phyloP scores from a whole-genome alignment of 2,888 invertebrate genomes.

The Pemphredon lugubris region DNA sequence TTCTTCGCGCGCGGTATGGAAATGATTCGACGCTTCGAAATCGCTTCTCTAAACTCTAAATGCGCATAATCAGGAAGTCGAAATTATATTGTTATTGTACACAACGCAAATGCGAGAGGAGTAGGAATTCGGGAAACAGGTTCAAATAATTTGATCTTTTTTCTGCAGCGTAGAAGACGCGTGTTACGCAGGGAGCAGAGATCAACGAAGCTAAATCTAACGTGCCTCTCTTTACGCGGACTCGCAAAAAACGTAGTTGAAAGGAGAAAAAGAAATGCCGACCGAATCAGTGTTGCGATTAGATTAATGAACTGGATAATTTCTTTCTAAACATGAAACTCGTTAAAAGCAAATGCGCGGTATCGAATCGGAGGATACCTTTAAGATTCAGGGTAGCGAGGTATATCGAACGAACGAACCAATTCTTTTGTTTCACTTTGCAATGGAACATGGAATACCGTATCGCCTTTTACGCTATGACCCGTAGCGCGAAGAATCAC shows the following conservation, averaged over 20 bases:
- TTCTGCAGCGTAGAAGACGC: neutral
- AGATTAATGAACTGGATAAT: no score
- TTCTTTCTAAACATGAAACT: no score
- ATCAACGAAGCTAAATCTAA: neutral
- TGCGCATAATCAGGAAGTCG: slow-evolving; percentile 4
- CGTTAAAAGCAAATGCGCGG: no score
- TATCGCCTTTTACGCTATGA: slow-evolving; percentile 19
- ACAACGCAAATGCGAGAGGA: neutral
- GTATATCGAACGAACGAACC: slow-evolving; percentile 21
- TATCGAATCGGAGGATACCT: no score
- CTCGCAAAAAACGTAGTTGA: neutral
- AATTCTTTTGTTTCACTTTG: slow-evolving; percentile 1
- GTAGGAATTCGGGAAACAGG: slow-evolving; percentile 13
- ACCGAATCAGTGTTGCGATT: no score
- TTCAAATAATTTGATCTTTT: slow-evolving; percentile 28
- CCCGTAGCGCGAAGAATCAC: slow-evolving; percentile 19
- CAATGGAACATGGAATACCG: neutral
- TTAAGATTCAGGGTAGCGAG: no score
- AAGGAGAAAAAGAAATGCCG: no score
- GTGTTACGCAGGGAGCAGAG: neutral
- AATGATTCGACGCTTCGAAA: no score
- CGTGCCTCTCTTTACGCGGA: no score
- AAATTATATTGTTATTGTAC: neutral
- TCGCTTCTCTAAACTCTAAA: no score
- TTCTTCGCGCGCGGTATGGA: no score